These are phyloP conservation scores for Oreochromis mossambicus DNA, from an alignment of 2,797 vertebrate species.

Conservation along the genomic window DNA sequence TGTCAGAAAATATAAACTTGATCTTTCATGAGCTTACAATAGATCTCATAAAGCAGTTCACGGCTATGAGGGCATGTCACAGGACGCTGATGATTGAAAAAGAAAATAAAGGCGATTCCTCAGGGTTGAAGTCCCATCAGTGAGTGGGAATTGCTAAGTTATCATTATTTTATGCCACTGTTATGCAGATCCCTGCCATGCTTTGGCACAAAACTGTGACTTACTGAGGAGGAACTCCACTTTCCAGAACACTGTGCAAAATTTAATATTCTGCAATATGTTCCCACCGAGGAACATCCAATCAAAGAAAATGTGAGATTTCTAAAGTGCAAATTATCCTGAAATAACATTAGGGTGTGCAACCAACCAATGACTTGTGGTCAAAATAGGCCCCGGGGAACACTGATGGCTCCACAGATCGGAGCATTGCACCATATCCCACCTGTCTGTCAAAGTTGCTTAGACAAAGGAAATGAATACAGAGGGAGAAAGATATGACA, in stretches of 20 bases:
- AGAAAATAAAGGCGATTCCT: conserved; percentile 12
- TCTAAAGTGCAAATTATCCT: conserved; percentile 3
- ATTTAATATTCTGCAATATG: neutral
- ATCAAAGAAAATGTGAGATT: neutral
- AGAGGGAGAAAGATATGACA: conserved; percentile 6
- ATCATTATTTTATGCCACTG: neutral
- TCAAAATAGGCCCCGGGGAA: neutral
- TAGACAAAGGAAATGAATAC: conserved; percentile 50
- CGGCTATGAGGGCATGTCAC: neutral
- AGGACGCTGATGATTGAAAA: neutral
- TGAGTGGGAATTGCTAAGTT: conserved; percentile 9
- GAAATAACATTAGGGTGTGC: conserved; percentile 7
- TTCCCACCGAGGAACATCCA: neutral
- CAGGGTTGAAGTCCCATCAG: neutral
- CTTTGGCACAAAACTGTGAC: neutral
- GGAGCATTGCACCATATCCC: conserved; percentile 8
- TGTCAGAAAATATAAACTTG: conserved; percentile 8
- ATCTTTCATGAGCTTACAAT: neutral
- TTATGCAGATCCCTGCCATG: conserved; percentile 16
- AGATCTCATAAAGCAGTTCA: neutral
- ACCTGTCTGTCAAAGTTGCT: conserved; percentile 40
- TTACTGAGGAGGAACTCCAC: neutral
- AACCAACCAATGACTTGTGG: neutral
- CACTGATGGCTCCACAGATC: conserved; percentile 13
- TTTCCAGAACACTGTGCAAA: neutral